phyloP scores from a whole-genome alignment of 2,113 vertebrate genomes.

The Sander lucioperca region DNA sequence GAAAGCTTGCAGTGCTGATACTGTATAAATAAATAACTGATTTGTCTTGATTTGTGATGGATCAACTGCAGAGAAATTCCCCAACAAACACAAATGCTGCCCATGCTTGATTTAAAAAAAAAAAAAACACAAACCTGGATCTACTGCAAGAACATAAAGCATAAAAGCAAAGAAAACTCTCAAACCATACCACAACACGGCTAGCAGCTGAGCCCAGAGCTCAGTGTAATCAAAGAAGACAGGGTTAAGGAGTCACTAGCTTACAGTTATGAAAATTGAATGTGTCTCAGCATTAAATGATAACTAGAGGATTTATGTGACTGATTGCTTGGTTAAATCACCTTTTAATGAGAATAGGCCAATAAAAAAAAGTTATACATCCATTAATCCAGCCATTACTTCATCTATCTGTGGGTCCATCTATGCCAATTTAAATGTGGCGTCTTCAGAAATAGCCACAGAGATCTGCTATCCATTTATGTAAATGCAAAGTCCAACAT shows the following conservation, averaged over 20 bases:
- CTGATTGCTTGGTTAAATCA: slow-evolving; percentile 65
- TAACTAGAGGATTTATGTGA: slow-evolving; percentile 41
- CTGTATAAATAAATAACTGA: not conserved
- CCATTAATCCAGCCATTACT: slow-evolving; percentile 22
- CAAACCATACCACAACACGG: slow-evolving; percentile 19
- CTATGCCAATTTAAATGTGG: slow-evolving; percentile 56
- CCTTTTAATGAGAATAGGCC: slow-evolving; percentile 68
- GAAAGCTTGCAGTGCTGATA: not conserved
- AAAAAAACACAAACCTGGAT: not conserved
- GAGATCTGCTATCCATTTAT: slow-evolving; percentile 48
- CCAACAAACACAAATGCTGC: not conserved
- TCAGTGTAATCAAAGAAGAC: slow-evolving; percentile 55
- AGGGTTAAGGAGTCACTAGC: slow-evolving; percentile 43
- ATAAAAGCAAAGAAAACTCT: not conserved
- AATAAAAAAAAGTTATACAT: slow-evolving; percentile 44
- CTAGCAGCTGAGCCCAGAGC: slow-evolving; percentile 26
- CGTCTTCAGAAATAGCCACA: slow-evolving; percentile 55
- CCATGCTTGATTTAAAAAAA: not conserved
- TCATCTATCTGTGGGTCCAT: slow-evolving; percentile 38
- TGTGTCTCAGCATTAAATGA: slow-evolving; percentile 59
- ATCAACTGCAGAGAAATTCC: not conserved
- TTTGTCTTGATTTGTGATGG: not conserved
- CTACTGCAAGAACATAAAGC: not conserved
- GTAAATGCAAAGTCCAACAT: slow-evolving; percentile 25
- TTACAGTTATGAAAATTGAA: slow-evolving; percentile 66